Conservation (phyloP, 2,113 vertebrate species). For the Osmerus eperlanus region DNA sequence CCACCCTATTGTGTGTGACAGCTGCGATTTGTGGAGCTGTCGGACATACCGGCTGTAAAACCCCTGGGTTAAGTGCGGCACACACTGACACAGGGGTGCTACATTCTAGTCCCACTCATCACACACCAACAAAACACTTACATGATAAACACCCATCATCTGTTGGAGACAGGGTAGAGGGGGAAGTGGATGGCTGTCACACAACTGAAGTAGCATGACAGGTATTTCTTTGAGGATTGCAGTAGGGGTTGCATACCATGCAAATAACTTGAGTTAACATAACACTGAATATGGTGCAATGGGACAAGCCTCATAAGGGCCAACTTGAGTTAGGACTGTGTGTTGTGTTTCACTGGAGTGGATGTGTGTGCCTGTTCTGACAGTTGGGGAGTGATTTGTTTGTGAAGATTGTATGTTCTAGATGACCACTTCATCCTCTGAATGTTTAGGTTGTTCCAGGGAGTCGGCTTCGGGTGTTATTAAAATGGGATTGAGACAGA, state of each 20-base stretch:
- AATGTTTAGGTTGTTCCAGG: slow-evolving; percentile 1
- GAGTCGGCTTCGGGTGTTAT: neutral
- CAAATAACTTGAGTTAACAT: neutral
- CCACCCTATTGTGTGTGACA: slow-evolving; percentile 37
- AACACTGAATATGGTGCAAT: neutral
- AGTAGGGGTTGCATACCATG: neutral
- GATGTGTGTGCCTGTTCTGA: neutral
- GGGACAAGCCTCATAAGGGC: neutral
- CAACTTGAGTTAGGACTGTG: neutral
- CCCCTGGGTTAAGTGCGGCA: slow-evolving; percentile 8
- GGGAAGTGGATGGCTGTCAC: neutral
- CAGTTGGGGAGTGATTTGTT: neutral
- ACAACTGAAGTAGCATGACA: neutral
- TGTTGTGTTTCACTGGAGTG: slow-evolving; percentile 5
- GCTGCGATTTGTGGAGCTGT: slow-evolving; percentile 41
- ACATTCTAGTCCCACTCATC: no score
- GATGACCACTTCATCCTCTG: neutral
- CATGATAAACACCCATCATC: neutral
- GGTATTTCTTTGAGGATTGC: neutral
- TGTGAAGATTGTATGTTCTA: neutral
- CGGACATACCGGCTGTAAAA: slow-evolving; percentile 12
- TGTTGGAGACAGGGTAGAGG: neutral
- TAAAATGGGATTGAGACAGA: slow-evolving; percentile 14
- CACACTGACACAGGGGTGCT: neutral
- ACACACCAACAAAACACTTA: slow-evolving; percentile 25